Evolutionary conservation across 2,888 invertebrate species (phyloP).

Genomic region (Melieria picta): DNA sequence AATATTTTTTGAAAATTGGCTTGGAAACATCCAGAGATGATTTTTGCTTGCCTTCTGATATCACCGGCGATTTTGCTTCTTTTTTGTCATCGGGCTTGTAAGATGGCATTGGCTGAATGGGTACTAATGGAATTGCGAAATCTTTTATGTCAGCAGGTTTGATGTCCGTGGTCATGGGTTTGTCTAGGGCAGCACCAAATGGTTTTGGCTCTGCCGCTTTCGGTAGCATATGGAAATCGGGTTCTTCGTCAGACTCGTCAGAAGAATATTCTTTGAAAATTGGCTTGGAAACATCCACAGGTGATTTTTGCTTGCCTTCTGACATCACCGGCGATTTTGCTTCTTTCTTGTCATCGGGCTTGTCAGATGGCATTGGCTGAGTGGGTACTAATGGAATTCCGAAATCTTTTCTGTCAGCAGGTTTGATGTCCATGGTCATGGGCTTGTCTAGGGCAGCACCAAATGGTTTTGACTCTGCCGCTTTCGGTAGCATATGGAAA

Average conservation of each 20-base stretch:
- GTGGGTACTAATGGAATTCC: neutral
- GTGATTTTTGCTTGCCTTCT: conserved; percentile 9
- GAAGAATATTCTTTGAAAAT: conserved; percentile 5
- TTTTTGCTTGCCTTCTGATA: neutral
- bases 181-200: neutral
- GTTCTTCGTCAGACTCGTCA: conserved; percentile 6
- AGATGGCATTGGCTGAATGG: neutral
- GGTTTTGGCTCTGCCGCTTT: neutral
- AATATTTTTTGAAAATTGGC: conserved; percentile 1
- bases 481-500: neutral
- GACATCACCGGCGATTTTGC: conserved; percentile 2
- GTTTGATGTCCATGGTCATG: neutral
- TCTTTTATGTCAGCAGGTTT: neutral
- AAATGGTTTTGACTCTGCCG: neutral
- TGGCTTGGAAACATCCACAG: neutral
- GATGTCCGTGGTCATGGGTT: neutral
- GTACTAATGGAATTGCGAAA: neutral
- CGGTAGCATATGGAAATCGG: neutral
- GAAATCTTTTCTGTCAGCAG: neutral
- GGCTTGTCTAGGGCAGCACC: neutral
- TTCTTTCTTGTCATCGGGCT: conserved; percentile 19
- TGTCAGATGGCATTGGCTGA: conserved; percentile 10
- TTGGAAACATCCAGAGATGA: conserved; percentile 14
- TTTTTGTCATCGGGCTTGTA: conserved; percentile 26
- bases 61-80: conserved; percentile 4